Percentiles rank a stretch among this genome's conserved stretches.
Conservation (phyloP, 2,888 invertebrate genomes). For the Pegoplata infirma region DNA sequence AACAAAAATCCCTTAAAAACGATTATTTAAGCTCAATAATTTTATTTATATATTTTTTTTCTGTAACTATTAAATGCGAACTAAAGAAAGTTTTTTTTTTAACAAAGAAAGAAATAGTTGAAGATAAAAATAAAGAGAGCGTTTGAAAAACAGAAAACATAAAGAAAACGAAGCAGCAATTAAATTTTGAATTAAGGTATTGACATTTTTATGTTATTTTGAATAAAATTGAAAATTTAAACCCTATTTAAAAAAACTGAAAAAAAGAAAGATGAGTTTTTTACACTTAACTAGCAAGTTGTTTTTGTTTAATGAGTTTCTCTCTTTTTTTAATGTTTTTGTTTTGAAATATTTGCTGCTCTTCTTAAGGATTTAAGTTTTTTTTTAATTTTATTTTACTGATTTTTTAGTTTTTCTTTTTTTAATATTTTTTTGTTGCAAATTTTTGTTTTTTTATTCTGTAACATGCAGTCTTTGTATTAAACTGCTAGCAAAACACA, state of each 20-base stretch:
- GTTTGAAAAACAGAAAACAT: conserved; percentile 9
- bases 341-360: conserved; percentile 50
- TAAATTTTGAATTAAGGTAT: background rate
- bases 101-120: background rate
- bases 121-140: conserved; percentile 33
- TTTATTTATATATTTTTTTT: conserved; percentile 4
- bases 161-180: conserved; percentile 37
- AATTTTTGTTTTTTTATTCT: conserved; percentile 52
- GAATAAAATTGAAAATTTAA: background rate
- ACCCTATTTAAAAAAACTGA: conserved; percentile 4
- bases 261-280: conserved; percentile 25
- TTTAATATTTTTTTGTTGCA: conserved; percentile 52
- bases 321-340: conserved; percentile 29
- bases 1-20: too few relatives aligned
- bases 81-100: conserved; percentile 16
- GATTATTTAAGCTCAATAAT: background rate
- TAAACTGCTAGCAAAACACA: conserved; percentile 60
- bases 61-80: conserved; percentile 55
- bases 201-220: background rate
- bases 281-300: conserved; percentile 54
- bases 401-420: conserved; percentile 43
- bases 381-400: conserved; percentile 38
- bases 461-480: conserved; percentile 58
- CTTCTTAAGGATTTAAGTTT: conserved; percentile 49
- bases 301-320: conserved; percentile 41